Evolutionary conservation across 2,888 invertebrate species (phyloP).

Genomic region (Stratiomys singularior): DNA sequence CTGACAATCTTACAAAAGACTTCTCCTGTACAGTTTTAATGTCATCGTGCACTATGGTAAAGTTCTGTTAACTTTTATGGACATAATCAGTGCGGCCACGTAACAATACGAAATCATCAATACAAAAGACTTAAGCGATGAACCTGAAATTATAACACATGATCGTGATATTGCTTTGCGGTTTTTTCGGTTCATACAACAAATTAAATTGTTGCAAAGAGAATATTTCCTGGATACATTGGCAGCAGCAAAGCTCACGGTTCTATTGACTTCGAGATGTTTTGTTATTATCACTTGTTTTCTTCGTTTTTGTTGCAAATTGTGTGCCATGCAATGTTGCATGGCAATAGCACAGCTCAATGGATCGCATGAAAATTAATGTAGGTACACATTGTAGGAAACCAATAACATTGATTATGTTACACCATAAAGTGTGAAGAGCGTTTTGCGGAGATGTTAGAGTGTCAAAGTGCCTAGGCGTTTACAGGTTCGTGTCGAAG

Average conservation of each 20-base stretch:
- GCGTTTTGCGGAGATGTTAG: not conserved
- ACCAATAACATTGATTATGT: conserved; percentile 19
- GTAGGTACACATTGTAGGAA: not conserved
- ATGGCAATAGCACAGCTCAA: not conserved
- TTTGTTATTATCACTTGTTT: not conserved
- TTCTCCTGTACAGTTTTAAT: not conserved
- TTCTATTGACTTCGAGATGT: not conserved
- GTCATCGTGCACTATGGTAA: not conserved
- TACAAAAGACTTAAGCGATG: conserved; percentile 43
- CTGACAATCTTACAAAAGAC: no score
- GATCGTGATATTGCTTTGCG: conserved; percentile 42
- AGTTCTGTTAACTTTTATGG: conserved; percentile 44
- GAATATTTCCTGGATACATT: not conserved
- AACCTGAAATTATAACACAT: conserved; percentile 45
- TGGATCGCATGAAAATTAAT: conserved; percentile 1
- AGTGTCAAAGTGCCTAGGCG: conserved; percentile 28
- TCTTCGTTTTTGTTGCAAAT: not conserved
- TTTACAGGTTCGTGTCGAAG: conserved; percentile 20
- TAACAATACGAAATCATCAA: not conserved
- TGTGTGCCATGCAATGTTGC: not conserved
- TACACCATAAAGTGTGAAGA: not conserved
- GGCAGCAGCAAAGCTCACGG: not conserved
- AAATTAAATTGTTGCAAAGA: conserved; percentile 27
- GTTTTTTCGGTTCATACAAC: conserved; percentile 35
- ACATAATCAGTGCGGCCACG: not conserved